Evolutionary conservation across 1,140 invertebrate species (phyloP), one percentile per base, ranked within the genome.

Genomic region (Chymomyza costata): DNA sequence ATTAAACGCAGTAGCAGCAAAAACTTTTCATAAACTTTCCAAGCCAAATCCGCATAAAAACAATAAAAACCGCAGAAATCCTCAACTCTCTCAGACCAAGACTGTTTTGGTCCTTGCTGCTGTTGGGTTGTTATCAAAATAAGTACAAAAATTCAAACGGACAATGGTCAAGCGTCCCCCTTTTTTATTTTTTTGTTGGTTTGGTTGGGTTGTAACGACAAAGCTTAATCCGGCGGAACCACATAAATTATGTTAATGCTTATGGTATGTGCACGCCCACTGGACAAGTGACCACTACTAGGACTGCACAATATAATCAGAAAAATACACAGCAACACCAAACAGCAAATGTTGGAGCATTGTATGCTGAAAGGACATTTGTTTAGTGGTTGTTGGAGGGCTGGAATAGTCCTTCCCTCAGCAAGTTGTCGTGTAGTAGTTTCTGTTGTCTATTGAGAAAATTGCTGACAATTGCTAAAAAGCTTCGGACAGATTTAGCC

Each of bases 221-320:
- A 73, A 52, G 63, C 73, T 63, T 81, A 78, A 78, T 78, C 73
- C 73, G 73, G 73, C 64, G 80, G 74, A 83, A 83, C 80, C 80
- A 83, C 80, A 83, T 83, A 83, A 83, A 83, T 83, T 83, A 83
- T 83, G 80, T 83, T 83, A 83, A 83, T 83, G 73, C 78, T 65
- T 62, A 61, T 65, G 71, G 60, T 62, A 78, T 80, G 67, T 60
- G 68, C 73, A 82, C 80, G 80, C 80, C 80, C 80, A 80, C 80
- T 5, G 30, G 41, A 18, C 34, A 11, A 30, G 43, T 30, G 48
- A 34, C 37, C 40, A 43, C 13, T 18, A 25, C 21, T 43, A 15
- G 14, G n/a, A 19, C 39, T 58, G 58, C 58, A 62, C 65, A 38
- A 53, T 50, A 67, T 82, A 82, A 82, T 82, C 74, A 67, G 61